Conservation (phyloP, 2,888 invertebrate species). For the Strigamia maritima region DNA sequence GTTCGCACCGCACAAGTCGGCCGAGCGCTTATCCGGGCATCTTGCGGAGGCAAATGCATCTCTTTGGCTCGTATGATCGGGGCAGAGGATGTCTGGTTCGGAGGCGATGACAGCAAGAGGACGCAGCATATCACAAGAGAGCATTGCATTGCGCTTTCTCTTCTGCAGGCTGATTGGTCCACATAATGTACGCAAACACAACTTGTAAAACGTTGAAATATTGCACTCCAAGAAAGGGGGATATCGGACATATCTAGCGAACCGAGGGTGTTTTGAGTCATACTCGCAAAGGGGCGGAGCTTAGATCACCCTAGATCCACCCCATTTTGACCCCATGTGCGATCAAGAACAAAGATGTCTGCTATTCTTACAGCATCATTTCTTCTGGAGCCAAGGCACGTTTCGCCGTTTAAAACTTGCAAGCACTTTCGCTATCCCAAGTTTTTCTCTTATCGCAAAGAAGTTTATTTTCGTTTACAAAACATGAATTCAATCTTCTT, state of each 20-base stretch:
- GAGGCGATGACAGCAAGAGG: conserved; percentile 1
- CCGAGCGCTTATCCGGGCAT: conserved; percentile 35
- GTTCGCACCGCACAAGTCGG: conserved; percentile 1
- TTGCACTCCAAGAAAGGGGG: not conserved
- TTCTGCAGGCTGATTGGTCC: conserved; percentile 33
- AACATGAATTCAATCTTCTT: not conserved
- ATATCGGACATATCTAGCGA: not conserved
- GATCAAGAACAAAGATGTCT: not conserved
- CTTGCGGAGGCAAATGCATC: not conserved
- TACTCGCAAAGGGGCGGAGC: conserved; percentile 14
- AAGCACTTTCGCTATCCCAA: not conserved
- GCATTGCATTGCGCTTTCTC: conserved; percentile 1
- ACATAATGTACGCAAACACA: not conserved
- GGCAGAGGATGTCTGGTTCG: not conserved
- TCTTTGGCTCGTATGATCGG: not conserved
- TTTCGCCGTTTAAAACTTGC: not conserved
- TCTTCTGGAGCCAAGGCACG: not conserved
- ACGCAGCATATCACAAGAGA: conserved; percentile 36
- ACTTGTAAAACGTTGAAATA: not conserved
- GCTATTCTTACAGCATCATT: not conserved
- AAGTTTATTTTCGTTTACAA: not conserved
- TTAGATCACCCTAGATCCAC: conserved; percentile 34
- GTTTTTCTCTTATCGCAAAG: not conserved
- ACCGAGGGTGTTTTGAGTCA: conserved; percentile 31
- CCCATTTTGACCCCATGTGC: conserved; percentile 12